These are phyloP conservation scores for Tympanuchus pallidicinctus DNA, from an alignment of 2,113 vertebrate genomes.

Conservation along the genomic window DNA sequence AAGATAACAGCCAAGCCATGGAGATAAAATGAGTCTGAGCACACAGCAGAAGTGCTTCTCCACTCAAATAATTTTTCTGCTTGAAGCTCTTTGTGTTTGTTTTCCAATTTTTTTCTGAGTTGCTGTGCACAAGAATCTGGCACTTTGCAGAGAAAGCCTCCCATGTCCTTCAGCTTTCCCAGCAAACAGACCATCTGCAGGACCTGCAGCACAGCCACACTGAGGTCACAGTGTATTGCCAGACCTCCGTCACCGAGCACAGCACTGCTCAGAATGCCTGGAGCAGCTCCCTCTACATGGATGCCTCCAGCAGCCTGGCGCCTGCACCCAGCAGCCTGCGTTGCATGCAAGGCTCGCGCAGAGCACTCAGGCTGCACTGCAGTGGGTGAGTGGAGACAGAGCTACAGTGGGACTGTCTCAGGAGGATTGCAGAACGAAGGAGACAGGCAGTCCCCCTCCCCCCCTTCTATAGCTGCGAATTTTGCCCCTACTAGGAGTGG, in stretches of 20 bases:
- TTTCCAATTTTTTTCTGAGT: neutral
- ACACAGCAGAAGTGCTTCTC: neutral
- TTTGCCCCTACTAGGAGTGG: neutral
- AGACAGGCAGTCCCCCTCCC: neutral
- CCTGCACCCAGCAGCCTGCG: rapidly evolving
- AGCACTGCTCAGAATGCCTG: neutral
- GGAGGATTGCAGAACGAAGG: neutral
- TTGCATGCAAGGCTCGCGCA: neutral
- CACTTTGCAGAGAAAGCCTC: neutral
- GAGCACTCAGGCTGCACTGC: rapidly evolving
- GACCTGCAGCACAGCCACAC: neutral
- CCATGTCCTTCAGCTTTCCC: neutral
- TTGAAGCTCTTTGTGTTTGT: neutral
- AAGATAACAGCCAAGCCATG: neutral
- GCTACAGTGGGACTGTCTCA: neutral
- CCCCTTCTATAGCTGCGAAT: neutral
- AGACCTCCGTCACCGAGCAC: neutral
- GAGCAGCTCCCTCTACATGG: neutral
- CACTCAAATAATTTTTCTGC: neutral
- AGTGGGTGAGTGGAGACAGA: neutral
- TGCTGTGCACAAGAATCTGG: neutral
- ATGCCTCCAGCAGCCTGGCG: neutral
- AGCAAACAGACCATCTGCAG: neutral
- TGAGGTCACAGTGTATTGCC: rapidly evolving
- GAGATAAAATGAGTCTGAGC: neutral